phyloP scores from a whole-genome alignment of 2,113 vertebrate species.

The Saccopteryx bilineata region DNA sequence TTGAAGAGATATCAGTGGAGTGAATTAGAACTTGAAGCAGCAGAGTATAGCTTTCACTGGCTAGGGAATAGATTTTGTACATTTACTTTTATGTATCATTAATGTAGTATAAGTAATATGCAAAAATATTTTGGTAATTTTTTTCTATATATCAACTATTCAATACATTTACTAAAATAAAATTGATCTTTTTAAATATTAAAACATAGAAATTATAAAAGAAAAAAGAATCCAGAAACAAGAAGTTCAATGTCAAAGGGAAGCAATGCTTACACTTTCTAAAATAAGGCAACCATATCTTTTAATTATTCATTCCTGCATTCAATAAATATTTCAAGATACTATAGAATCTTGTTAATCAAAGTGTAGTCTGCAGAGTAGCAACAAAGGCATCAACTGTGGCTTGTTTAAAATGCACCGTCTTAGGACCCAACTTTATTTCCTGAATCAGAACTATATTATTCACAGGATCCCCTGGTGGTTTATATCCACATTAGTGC shows the following conservation, averaged over 20 bases:
- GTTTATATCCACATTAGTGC: constrained; percentile 21
- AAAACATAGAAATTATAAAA: constrained; percentile 2
- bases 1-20: background rate
- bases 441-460: constrained; percentile 57
- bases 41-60: background rate
- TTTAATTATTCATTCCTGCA: constrained; percentile 71
- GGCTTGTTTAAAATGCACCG: constrained; percentile 57
- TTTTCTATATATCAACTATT: background rate
- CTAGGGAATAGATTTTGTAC: background rate
- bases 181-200: constrained; percentile 28
- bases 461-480: constrained; percentile 68
- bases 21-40: background rate
- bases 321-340: constrained; percentile 66
- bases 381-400: constrained; percentile 13
- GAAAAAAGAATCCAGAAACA: background rate
- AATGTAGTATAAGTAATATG: background rate
- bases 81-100: background rate
- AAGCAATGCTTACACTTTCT: constrained; percentile 21
- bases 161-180: constrained; percentile 5
- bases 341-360: constrained; percentile 65
- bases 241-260: background rate
- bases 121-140: background rate
- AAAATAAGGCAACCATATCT: constrained; percentile 31
- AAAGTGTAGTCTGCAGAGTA: background rate
- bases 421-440: constrained; percentile 45